Percentiles rank a stretch among this genome's conserved stretches.
phyloP scores from a whole-genome alignment of 1,140 invertebrate genomes.

The Drosophila busckii region DNA sequence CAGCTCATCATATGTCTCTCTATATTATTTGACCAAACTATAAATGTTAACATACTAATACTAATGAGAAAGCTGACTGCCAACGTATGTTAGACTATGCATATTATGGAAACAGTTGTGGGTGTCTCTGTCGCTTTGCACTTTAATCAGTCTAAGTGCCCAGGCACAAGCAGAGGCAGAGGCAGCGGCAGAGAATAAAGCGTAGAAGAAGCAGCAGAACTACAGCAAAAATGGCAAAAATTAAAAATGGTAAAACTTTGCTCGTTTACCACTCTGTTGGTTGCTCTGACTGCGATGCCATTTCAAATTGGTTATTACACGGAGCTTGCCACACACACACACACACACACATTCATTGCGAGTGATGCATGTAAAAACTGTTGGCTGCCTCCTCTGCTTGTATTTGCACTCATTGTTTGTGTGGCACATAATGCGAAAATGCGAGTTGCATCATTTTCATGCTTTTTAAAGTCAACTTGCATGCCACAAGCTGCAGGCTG shows the following conservation, averaged over 20 bases:
- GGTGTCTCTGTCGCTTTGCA: constrained; percentile 52
- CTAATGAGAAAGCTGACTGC: constrained; percentile 7
- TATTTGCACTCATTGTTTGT: constrained; percentile 35
- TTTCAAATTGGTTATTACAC: constrained; percentile 69
- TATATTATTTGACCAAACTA: constrained; percentile 4
- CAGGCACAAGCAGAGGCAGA: constrained; percentile 11
- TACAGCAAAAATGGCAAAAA: constrained; percentile 27
- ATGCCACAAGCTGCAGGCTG: constrained; percentile 17
- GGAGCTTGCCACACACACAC: constrained; percentile 19
- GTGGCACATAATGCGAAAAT: constrained; percentile 24
- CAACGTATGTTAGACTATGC: constrained; percentile 9
- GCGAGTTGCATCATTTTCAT: constrained; percentile 22
- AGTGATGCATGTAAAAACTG: constrained; percentile 7
- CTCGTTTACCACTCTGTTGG: constrained; percentile 41
- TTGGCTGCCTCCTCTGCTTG: constrained; percentile 18
- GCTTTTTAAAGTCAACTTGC: constrained; percentile 16
- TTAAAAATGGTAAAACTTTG: constrained; percentile 67
- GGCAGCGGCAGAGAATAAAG: background rate
- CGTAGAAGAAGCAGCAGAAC: constrained; percentile 9
- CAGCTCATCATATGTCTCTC: background rate
- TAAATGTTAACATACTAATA: constrained; percentile 26
- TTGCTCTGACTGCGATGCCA: constrained; percentile 38
- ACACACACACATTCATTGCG: constrained; percentile 12
- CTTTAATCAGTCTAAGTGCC: constrained; percentile 75
- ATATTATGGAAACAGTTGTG: constrained; percentile 19